These are phyloP conservation scores for Sericinus montela DNA, from an alignment of 2,888 invertebrate genomes.

Conservation along the genomic window DNA sequence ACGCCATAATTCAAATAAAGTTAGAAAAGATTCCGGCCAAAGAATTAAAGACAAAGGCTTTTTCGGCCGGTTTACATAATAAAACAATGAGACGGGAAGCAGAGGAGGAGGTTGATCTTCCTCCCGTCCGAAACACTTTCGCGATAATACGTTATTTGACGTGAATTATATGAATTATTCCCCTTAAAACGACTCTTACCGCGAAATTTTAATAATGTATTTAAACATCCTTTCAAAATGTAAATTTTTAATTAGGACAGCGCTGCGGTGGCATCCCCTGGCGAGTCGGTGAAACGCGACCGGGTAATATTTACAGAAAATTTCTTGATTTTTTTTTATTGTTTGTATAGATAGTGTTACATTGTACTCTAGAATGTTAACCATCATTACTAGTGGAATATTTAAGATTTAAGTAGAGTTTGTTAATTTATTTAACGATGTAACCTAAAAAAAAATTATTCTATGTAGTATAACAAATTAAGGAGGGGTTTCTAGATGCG, in stretches of 20 bases:
- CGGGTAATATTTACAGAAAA: slow-evolving; percentile 11
- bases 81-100: slow-evolving; percentile 33
- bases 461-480: too few species aligned
- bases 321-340: slow-evolving; percentile 1
- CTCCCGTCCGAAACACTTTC: slow-evolving; percentile 25
- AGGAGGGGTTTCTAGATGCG: too few species aligned
- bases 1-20: slow-evolving; percentile 60
- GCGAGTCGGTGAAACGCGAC: slow-evolving; percentile 23
- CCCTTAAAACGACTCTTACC: slow-evolving; percentile 56
- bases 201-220: slow-evolving; percentile 75
- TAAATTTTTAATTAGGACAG: slow-evolving; percentile 72
- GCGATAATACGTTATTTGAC: slow-evolving; percentile 48
- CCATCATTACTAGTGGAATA: too few species aligned
- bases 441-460: too few species aligned
- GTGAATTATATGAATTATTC: slow-evolving; percentile 51
- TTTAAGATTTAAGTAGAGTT: too few species aligned
- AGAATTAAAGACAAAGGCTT: slow-evolving; percentile 50
- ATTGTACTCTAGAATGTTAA: not conserved
- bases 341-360: not conserved
- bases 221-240: slow-evolving; percentile 71
- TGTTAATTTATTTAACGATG: too few species aligned
- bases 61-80: slow-evolving; percentile 50
- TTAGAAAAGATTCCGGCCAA: slow-evolving; percentile 62
- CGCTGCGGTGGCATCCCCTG: slow-evolving; percentile 30
- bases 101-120: not conserved